phyloP scores from a whole-genome alignment of 2,113 vertebrate species.

The Rhinopithecus roxellana region DNA sequence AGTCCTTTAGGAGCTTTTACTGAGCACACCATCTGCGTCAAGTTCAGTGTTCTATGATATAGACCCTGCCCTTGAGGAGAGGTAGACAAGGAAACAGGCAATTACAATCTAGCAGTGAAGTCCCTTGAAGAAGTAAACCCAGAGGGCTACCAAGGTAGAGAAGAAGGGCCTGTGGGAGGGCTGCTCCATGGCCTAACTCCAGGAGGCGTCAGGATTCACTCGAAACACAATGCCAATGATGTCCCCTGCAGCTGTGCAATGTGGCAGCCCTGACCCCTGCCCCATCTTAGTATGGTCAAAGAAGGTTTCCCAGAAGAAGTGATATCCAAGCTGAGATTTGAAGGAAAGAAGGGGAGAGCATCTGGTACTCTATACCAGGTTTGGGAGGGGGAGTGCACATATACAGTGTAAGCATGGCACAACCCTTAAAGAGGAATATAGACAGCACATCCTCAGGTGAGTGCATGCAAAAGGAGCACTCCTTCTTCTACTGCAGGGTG shows the following conservation, averaged over 20 bases:
- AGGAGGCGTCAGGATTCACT: not conserved
- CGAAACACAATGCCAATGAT: not conserved
- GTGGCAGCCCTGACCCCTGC: fast-evolving
- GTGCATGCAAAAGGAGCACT: not conserved
- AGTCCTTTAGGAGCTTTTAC: not conserved
- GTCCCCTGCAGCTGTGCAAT: not conserved
- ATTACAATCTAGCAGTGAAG: not conserved
- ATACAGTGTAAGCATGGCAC: not conserved
- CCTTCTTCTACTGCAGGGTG: not conserved
- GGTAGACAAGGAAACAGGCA: not conserved
- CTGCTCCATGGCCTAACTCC: not conserved
- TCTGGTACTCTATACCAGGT: not conserved
- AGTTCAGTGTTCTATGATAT: not conserved
- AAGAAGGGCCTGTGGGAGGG: not conserved
- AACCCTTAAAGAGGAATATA: not conserved
- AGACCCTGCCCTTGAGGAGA: not conserved
- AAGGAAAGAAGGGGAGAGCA: not conserved
- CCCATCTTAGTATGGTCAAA: not conserved
- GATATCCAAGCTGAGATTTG: not conserved
- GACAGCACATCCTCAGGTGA: not conserved
- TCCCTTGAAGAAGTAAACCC: not conserved
- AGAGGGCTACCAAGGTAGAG: not conserved
- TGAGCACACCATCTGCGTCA: not conserved
- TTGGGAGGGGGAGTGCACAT: not conserved
- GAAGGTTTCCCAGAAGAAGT: not conserved